Evolutionary conservation across 2,888 invertebrate species (phyloP).

Genomic region (Onchidella celtica): DNA sequence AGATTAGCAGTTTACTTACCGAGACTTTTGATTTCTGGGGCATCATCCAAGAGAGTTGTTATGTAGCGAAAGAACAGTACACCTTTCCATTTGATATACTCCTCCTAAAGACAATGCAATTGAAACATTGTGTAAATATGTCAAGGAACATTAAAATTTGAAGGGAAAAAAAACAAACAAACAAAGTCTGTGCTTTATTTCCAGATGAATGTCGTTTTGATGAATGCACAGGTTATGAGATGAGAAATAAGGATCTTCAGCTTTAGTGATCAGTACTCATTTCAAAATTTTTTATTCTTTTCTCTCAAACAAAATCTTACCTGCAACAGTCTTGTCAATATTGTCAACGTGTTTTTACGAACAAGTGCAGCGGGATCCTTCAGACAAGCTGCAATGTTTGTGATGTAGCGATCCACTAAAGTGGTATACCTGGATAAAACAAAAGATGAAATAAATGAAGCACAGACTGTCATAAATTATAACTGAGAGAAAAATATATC

Average conservation of each 20-base stretch:
- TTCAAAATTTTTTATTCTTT: not conserved
- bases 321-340: conserved; percentile 86
- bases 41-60: conserved; percentile 79
- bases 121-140: not conserved
- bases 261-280: too few species aligned
- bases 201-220: too few species aligned
- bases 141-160: too few species aligned
- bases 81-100: conserved; percentile 86
- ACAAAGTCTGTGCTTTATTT: too few species aligned
- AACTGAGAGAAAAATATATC: not conserved
- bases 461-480: not conserved
- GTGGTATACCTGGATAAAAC: conserved; percentile 84
- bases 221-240: too few species aligned
- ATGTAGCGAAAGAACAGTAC: conserved; percentile 86
- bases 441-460: not conserved
- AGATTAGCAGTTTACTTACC: too few species aligned
- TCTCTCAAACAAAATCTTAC: conserved; percentile 56
- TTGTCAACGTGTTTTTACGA: conserved; percentile 85
- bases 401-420: conserved; percentile 86
- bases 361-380: conserved; percentile 83
- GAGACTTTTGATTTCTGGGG: conserved; percentile 74
- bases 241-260: too few species aligned
- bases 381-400: conserved; percentile 85
- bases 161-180: too few species aligned
- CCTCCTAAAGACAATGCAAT: conserved; percentile 80